Evolutionary conservation across 2,888 invertebrate genomes (phyloP).

Genomic region (Cerastoderma edule): DNA sequence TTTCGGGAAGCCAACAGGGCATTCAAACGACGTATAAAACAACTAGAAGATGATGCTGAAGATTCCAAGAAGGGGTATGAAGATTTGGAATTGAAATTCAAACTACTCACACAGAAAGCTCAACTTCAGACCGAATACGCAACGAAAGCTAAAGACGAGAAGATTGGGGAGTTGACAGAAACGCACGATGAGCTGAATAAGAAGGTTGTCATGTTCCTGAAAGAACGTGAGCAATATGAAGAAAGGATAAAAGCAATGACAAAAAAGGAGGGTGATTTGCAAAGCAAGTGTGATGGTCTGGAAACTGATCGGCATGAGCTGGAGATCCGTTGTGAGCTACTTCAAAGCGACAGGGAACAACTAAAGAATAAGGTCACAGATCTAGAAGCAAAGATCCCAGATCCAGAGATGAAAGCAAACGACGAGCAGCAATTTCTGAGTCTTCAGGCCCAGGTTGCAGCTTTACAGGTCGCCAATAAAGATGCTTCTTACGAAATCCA

Average conservation of each 20-base stretch:
- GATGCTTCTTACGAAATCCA: conserved; percentile 49
- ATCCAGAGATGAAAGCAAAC: conserved; percentile 55
- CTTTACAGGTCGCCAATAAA: conserved; percentile 52
- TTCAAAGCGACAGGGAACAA: conserved; percentile 54
- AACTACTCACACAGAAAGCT: conserved; percentile 53
- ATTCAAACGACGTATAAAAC: conserved; percentile 48
- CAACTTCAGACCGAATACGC: conserved; percentile 53
- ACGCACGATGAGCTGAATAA: conserved; percentile 48
- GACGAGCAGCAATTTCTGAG: conserved; percentile 54
- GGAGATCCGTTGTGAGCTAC: conserved; percentile 51
- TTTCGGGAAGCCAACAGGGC: conserved; percentile 54
- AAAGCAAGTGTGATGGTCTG: conserved; percentile 51
- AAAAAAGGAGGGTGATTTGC: conserved; percentile 50
- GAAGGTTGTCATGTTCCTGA: conserved; percentile 51
- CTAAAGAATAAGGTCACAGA: conserved; percentile 45
- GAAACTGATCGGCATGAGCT: conserved; percentile 48
- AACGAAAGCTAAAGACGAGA: conserved; percentile 49
- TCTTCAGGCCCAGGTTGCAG: conserved; percentile 50
- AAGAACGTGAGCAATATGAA: conserved; percentile 56
- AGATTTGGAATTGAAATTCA: conserved; percentile 42
- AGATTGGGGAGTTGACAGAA: conserved; percentile 46
- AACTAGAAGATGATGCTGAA: conserved; percentile 51
- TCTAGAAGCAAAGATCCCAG: conserved; percentile 49
- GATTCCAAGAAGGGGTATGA: conserved; percentile 45
- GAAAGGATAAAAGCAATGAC: conserved; percentile 50